These are phyloP conservation scores for Rhopalosiphum padi DNA, from an alignment of 1,140 invertebrate genomes.

Conservation along the genomic window DNA sequence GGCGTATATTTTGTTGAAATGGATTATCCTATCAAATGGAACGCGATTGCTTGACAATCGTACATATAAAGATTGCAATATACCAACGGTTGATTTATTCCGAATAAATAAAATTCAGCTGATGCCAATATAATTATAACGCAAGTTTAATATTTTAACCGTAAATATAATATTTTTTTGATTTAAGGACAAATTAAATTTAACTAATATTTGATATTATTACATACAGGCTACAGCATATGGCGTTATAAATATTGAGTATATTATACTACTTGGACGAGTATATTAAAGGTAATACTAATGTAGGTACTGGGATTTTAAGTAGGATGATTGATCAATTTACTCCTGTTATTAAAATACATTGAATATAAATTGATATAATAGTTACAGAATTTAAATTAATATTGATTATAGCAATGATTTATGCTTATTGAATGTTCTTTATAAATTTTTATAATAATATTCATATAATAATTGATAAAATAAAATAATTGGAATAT, in stretches of 20 bases:
- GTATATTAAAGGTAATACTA: neutral
- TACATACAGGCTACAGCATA: neutral
- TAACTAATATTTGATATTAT: neutral
- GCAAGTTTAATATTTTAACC: neutral
- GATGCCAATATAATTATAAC: neutral
- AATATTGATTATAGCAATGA: too few species aligned
- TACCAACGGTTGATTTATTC: conserved; percentile 37
- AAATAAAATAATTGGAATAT: too few species aligned
- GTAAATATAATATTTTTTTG: neutral
- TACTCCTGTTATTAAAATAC: neutral
- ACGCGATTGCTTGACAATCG: conserved; percentile 39
- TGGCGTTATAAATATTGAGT: neutral
- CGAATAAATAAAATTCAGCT: conserved; percentile 6
- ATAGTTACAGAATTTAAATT: too few species aligned
- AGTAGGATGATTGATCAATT: neutral
- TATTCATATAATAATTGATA: too few species aligned
- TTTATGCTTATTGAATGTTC: too few species aligned
- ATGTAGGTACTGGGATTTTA: neutral
- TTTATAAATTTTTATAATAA: too few species aligned
- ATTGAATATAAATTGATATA: too few species aligned
- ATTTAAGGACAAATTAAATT: neutral
- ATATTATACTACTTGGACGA: neutral
- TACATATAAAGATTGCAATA: neutral
- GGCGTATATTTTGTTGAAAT: conserved; percentile 28
- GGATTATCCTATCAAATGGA: conserved; percentile 51